phyloP scores from a whole-genome alignment of 1,140 invertebrate species.

The Apis laboriosa region DNA sequence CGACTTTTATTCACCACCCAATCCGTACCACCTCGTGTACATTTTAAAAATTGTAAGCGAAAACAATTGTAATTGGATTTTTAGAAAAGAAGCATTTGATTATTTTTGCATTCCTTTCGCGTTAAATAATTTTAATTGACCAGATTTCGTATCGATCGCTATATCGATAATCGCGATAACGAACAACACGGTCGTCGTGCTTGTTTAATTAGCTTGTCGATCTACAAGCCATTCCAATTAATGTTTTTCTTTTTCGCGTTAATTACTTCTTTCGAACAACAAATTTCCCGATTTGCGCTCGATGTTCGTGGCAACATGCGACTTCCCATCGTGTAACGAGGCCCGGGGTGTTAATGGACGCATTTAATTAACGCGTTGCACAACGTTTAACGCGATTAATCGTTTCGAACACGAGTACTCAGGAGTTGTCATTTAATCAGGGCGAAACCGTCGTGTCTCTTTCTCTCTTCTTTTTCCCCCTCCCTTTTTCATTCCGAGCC shows the following conservation, averaged over 20 bases:
- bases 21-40: not conserved
- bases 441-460: not conserved
- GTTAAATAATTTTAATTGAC: conserved; percentile 7
- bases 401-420: not conserved
- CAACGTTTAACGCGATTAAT: conserved; percentile 6
- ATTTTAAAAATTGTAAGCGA: too few species aligned
- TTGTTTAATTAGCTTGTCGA: conserved; percentile 4
- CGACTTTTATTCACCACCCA: not conserved
- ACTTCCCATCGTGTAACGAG: not conserved
- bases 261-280: conserved; percentile 3
- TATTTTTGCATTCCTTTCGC: not conserved
- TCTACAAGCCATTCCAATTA: not conserved
- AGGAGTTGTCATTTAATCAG: conserved; percentile 13
- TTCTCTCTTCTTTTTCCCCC: not conserved
- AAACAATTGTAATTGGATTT: too few species aligned
- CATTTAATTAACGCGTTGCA: conserved; percentile 23
- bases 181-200: not conserved
- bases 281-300: not conserved
- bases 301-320: not conserved
- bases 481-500: too few species aligned
- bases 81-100: not conserved
- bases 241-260: not conserved
- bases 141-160: not conserved
- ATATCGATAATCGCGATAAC: not conserved
- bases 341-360: not conserved